A percentile compares a stretch with the other conserved stretches of the same genome.
Evolutionary conservation across 2,888 invertebrate species (phyloP).

Genomic region (Caenorhabditis imperialis): DNA sequence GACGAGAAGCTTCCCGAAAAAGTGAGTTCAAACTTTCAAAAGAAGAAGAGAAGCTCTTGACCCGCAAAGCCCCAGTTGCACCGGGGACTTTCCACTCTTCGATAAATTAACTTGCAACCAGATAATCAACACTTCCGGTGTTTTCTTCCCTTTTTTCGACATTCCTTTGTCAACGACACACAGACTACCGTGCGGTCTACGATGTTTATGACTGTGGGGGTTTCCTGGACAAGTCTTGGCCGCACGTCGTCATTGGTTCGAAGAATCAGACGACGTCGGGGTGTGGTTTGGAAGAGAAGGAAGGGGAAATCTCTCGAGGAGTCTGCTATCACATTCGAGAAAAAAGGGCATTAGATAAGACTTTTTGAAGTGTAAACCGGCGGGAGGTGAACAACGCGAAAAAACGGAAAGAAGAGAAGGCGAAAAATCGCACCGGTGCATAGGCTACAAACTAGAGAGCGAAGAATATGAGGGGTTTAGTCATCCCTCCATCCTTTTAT

Average conservation of each 20-base stretch:
- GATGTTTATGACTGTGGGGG: constrained; percentile 44
- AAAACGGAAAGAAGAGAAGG: too few relatives aligned
- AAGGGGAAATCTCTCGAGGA: not conserved
- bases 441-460: constrained; percentile 21
- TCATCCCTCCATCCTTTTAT: too few relatives aligned
- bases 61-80: too few relatives aligned
- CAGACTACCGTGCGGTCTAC: constrained; percentile 41
- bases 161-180: constrained; percentile 34
- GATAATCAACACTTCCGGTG: constrained; percentile 51
- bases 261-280: constrained; percentile 42
- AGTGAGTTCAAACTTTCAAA: constrained; percentile 32
- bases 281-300: constrained; percentile 20
- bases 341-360: constrained; percentile 35
- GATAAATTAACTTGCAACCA: too few relatives aligned
- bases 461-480: too few relatives aligned
- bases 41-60: too few relatives aligned
- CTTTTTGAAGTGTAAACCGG: too few relatives aligned
- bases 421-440: constrained; percentile 23
- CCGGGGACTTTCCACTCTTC: too few relatives aligned
- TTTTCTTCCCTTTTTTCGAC: constrained; percentile 20
- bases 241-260: constrained; percentile 45
- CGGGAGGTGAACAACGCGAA: too few relatives aligned
- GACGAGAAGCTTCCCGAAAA: constrained; percentile 19
- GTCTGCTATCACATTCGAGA: too few relatives aligned
- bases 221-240: constrained; percentile 41